Evolutionary conservation across 2,797 vertebrate species (phyloP), one percentile per base, ranked within the genome.

Genomic region (Sphaeramia orbicularis): DNA sequence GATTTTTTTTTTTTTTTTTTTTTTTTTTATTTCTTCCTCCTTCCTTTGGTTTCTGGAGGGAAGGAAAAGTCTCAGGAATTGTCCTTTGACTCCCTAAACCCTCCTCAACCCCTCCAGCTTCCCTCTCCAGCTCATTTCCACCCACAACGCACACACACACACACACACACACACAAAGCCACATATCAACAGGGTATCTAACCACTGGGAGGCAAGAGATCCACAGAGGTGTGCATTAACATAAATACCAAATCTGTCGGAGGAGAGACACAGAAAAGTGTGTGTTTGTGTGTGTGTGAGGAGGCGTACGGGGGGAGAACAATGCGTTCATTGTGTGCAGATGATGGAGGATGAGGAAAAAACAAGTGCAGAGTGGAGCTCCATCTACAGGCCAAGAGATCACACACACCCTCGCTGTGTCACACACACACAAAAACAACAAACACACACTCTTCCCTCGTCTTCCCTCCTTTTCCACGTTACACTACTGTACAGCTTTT

Each of bases 301-400:
- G 11, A 12, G 55, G 21, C 16, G 19, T 13, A 9, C 18, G 56
- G 52, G 89, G 76, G 43, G 38, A 69, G 87, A 93, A 96, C 94
- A 95, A 95, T 96, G 68, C 92, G 92, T 92, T 92, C 94, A 93
- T 94, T 96, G 94, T 96, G 86, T 90, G 86, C 81, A 88, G 73
- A 80, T 73, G 74, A 83, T 75, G 68, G 81, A 79, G 67, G 74
- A 72, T 57, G 51, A 61, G 61, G 21, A 24, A 55, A 85, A 69
- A 48, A 71, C 94, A 97, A 95, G 83, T 32, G 95, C 90, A 96
- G 96, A 94, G 91, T 92, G 90, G 79, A 97, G 96, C 96, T 86
- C 97, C 97, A 97, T 94, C 97, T 99, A 97, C 97, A 96, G 97
- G 96, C 91, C 37, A 18, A 63, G 24, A 10, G 10, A 27, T 65